Percentiles rank a stretch among this genome's conserved stretches.
Conservation (phyloP, 1,140 invertebrate species). For the Potamilus streckersoni region DNA sequence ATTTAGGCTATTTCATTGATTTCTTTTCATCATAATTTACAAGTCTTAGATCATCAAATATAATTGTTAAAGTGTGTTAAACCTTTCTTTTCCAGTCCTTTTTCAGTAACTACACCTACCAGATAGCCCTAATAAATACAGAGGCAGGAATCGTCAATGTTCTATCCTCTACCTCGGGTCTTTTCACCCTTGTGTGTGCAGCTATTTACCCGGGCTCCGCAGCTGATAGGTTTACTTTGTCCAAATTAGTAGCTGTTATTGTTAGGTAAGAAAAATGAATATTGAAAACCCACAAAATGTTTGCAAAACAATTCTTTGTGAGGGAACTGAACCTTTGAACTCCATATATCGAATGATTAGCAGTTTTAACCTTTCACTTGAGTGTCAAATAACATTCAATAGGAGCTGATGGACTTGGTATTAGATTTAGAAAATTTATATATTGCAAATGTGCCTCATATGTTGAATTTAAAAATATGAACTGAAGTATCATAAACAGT, state of each 20-base stretch:
- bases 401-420: no score
- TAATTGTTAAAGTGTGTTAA: not conserved
- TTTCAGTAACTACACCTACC: conserved; percentile 83
- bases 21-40: not conserved
- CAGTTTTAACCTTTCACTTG: no score
- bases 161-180: conserved; percentile 83
- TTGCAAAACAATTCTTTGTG: no score
- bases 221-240: conserved; percentile 82
- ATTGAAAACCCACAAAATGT: no score
- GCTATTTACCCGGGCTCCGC: conserved; percentile 82
- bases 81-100: conserved; percentile 79
- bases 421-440: no score
- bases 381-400: no score
- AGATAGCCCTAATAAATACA: conserved; percentile 80
- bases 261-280: conserved; percentile 67
- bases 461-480: no score
- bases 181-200: conserved; percentile 86
- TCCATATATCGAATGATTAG: no score
- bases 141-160: conserved; percentile 84
- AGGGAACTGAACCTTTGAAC: no score
- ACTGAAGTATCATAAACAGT: no score
- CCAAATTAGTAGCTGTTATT: conserved; percentile 82
- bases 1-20: not conserved
- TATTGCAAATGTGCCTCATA: no score
- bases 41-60: not conserved